Percentiles rank a stretch among this genome's conserved stretches.
Evolutionary conservation across 2,113 vertebrate species (phyloP).

Genomic region (Caloenas nicobarica): DNA sequence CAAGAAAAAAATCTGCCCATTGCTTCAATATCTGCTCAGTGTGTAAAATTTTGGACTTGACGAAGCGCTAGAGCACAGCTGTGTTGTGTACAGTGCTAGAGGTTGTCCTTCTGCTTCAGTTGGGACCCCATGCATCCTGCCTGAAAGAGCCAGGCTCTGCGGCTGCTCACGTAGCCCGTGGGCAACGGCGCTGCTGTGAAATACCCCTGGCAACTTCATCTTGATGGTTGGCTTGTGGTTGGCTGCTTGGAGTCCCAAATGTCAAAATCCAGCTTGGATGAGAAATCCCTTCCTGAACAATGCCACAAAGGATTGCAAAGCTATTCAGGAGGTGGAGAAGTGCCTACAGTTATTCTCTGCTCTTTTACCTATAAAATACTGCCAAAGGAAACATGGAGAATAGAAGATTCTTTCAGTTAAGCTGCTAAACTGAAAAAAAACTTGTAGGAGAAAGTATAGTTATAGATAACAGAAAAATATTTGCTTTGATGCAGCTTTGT

Average conservation of each 20-base stretch:
- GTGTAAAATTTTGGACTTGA: neutral
- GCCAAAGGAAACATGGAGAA: neutral
- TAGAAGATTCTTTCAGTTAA: neutral
- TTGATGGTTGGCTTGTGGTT: neutral
- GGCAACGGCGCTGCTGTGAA: rapidly evolving
- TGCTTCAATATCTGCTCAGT: neutral
- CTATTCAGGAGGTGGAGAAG: neutral
- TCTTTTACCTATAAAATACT: neutral
- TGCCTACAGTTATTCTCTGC: neutral
- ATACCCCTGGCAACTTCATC: neutral
- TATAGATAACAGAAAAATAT: neutral
- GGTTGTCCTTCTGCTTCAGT: neutral
- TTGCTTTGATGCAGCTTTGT: neutral
- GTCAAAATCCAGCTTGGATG: neutral
- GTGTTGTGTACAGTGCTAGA: rapidly evolving
- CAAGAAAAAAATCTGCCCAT: neutral
- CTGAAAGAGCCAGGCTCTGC: neutral
- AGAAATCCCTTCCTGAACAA: neutral
- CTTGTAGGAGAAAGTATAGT: neutral
- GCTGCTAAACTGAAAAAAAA: neutral
- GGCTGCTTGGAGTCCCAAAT: neutral
- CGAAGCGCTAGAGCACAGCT: rapidly evolving
- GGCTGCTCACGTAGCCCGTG: rapidly evolving
- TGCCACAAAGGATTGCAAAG: neutral
- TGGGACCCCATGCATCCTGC: rapidly evolving